Base-by-base conservation (phyloP, 2,888 invertebrate species). In the Diaperis boleti region DNA sequence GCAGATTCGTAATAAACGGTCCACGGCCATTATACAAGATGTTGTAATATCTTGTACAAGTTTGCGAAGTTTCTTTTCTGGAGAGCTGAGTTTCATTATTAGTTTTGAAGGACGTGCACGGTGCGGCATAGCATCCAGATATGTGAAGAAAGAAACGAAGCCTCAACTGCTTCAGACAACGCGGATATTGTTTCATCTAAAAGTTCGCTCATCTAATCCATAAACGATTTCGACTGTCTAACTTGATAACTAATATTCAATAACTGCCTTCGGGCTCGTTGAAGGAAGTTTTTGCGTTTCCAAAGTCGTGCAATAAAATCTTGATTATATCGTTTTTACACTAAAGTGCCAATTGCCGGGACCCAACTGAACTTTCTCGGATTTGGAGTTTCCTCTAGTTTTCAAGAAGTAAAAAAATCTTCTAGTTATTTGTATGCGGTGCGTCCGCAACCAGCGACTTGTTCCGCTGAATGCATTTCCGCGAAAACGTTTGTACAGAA, bases 61-160 rank as follows among this genome's bases (percentile, higher is more conserved):
- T 73, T 70, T 64, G 64, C 41, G 61, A 73, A 72, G 69, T 70
- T 72, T 72, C 67, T 69, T 69, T 67, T 68, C 59, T 64, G 45
- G 37, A 52, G 50, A 52, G 7, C 52, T 35, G 64, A 69, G 64
- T 70, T 70, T 64, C 66, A 68, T 70, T 72, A 72, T 72, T 72
- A 71, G 69, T 71, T 72, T 71, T 71, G 70, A 71, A 72, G 70
- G 67, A 69, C 70, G 69, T 68, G 72, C 59, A 65, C 61, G 29
- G 52, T 20, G 20, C 41, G 41, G 52, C 22, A 35, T 10, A 49
- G 49, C 49, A 49, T 41, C 37, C 56, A 49, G 49, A 62, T 65
- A 65, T 65, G 65, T 60, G 60, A 41, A 54, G 54, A 64, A 54
- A 59, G 55, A 63, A 62, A 52, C 41, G n/a, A 42, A 56, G 35